phyloP scores from a whole-genome alignment of 2,888 invertebrate species.

The Zhuqinia jingwanae region DNA sequence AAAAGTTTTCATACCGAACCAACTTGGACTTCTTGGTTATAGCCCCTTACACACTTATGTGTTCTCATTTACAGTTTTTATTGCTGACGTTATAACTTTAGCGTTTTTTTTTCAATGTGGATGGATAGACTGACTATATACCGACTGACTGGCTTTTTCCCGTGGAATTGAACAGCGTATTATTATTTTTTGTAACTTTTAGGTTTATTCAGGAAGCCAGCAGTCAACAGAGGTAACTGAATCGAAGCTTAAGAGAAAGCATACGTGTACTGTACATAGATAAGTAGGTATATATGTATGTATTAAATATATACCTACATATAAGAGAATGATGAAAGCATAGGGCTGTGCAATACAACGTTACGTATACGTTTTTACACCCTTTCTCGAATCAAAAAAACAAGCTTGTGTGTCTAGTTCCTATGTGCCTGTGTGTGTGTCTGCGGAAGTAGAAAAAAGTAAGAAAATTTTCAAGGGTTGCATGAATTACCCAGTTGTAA shows the following conservation, averaged over 20 bases:
- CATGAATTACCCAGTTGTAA: constrained; percentile 67
- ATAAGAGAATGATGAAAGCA: no score
- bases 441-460: constrained; percentile 8
- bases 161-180: no score
- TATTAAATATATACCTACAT: no score
- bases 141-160: no score
- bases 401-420: no score
- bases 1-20: constrained; percentile 30
- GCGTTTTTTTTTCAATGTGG: constrained; percentile 36
- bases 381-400: no score
- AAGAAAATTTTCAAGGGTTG: constrained; percentile 36
- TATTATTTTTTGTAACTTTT: neutral
- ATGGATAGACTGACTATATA: neutral
- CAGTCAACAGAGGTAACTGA: neutral
- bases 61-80: constrained; percentile 56
- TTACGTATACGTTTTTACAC: no score
- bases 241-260: neutral
- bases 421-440: no score
- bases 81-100: constrained; percentile 54
- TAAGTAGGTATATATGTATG: neutral
- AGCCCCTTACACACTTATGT: constrained; percentile 1
- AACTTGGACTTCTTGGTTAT: neutral
- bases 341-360: no score
- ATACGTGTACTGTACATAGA: neutral
- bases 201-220: neutral